Percentiles rank a stretch among this genome's conserved stretches.
phyloP scores from a whole-genome alignment of 2,113 vertebrate genomes.

The Dipodomys ordii region DNA sequence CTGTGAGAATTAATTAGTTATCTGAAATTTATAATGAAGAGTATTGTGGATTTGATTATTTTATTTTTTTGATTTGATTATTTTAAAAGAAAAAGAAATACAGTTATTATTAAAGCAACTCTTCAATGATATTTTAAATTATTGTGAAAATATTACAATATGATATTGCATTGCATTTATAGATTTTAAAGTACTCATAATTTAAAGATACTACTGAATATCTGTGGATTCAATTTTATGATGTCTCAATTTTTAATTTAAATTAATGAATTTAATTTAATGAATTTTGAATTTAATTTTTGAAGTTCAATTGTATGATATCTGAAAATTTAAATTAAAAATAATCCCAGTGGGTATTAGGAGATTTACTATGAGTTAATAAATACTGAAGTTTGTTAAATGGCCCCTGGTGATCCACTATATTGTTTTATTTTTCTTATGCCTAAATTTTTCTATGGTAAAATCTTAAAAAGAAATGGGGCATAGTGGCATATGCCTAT shows the following conservation, averaged over 20 bases:
- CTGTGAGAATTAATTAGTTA: neutral
- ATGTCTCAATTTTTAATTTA: no score
- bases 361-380: neutral
- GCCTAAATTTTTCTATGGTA: slow-evolving; percentile 32
- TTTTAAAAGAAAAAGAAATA: neutral
- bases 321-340: slow-evolving; percentile 29
- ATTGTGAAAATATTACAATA: slow-evolving; percentile 30
- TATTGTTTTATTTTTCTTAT: slow-evolving; percentile 1
- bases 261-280: no score
- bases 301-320: neutral
- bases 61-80: neutral
- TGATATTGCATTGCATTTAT: neutral
- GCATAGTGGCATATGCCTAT: neutral
- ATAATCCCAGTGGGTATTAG: neutral
- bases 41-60: neutral
- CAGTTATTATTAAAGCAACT: neutral
- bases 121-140: slow-evolving; percentile 40
- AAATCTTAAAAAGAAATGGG: neutral
- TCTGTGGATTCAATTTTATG: slow-evolving; percentile 17
- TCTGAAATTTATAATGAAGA: slow-evolving; percentile 1
- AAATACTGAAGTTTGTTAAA: neutral
- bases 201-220: slow-evolving; percentile 50
- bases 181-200: neutral
- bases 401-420: neutral
- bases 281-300: no score